Base-by-base conservation (phyloP, 53 echinoderm and acorn worm species). In the Stichopus horrens region DNA sequence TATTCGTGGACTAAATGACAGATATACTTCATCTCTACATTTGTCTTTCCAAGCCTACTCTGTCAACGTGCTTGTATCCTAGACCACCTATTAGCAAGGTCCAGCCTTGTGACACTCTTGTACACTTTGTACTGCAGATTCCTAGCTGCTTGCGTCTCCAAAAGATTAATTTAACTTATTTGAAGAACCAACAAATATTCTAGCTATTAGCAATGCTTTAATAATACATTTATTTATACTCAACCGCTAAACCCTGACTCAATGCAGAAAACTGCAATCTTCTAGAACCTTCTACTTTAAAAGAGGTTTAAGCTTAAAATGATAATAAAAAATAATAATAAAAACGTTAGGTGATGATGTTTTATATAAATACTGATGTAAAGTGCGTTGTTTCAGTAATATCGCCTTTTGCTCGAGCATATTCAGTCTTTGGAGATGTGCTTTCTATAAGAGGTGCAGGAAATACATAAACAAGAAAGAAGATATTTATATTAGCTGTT, bases 351-450 rank as follows among this genome's bases (percentile, higher is more conserved):
- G 9, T 76, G 76, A 22, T 20, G 76, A 21, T 22, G 0, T 76
- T 76, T 75, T 1, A 22, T 23, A 8, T 21, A 6, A 76, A 79
- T 79, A 55, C 54, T 79, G 80, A 18, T 79, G 56, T 55, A 9
- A 79, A 79, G 54, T 54, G 54, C 54, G 5, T 55, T 54, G n/a
- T 79, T 79, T 79, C 20, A 54, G 54, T 54, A 79, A 53, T 79
- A 52, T 79, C 13, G 54, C 80, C 56, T 8, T 79, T 79, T 55
- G 54, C 21, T 21, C 76, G n/a, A 76, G 76, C 76, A 76, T 76
- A 76, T 76, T 76, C 37, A 37, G 37, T 76, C 76, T 76, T 76
- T 37, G 21, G 76, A 76, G 21, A 76, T 23, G 76, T 76, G 76
- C 51, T 76, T 76, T 20, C 76, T 5, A 76, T 76, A 23, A 76